Evolutionary conservation across 2,113 vertebrate species (phyloP), one percentile per base, ranked within the genome.

Genomic region (Serilophus lunatus): DNA sequence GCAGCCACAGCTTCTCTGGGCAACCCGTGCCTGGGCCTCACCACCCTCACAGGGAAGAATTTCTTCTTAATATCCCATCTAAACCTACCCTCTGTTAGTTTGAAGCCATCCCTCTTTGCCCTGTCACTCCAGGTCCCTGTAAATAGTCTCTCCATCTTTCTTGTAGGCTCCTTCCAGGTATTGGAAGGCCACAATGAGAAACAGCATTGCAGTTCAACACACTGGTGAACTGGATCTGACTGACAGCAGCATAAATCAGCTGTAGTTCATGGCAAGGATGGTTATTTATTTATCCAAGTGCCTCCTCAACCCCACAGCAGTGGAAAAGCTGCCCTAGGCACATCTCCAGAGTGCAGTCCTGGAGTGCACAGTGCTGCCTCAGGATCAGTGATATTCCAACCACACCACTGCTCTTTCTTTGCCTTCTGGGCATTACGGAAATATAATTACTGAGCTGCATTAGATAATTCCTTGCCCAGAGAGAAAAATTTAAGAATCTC

Each of bases 41-140:
- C 6, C 64, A 40, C 15, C n/a, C 64, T 79, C 12, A 0, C 47
- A 72, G 35, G 1, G 3, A 57, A 2, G 1, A 44, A 81, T 74
- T 59, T 45, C 59, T 36, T 6, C 60, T 44, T 45, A 33, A 47
- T 33, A 65, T 16, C 51, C 60, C 59, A 36, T 2, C 17, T 0
- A 9, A 5, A 13, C 31, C 66, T 49, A 13, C 42, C 12, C 56
- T 22, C 10, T 54, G 19, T 1, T 35, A 35, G 1, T 8, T 6
- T 7, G 25, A 29, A 65, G 54, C 44, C 77, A 36, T 66, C 59
- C 77, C 59, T 44, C 29, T 22, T n/a, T 10, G 14, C 19, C 51
- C 77, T 44, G 68, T 8, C 68, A 5, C 33, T 50, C 40, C 61
- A 64, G 61, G 20, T 16, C 28, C 35, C 20, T 65, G 40, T 24